These are phyloP conservation scores for Coturnix japonica DNA, from an alignment of 2,113 vertebrate species.

Conservation along the genomic window DNA sequence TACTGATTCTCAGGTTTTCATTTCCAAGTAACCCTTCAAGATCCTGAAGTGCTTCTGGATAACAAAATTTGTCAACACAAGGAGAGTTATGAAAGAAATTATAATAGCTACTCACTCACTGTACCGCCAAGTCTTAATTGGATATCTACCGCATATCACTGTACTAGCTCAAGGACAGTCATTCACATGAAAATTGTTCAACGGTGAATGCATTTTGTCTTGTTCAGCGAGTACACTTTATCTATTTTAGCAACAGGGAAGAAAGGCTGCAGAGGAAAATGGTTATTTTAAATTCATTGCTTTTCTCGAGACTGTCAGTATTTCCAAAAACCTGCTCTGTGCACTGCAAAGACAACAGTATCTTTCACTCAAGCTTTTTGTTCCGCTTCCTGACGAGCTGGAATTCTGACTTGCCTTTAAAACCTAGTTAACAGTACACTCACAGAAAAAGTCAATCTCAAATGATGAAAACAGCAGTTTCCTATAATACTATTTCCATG, in stretches of 20 bases:
- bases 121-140: constrained; percentile 16
- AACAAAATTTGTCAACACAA: constrained; percentile 45
- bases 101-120: constrained; percentile 50
- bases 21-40: constrained; percentile 40
- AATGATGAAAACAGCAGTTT: constrained; percentile 1
- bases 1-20: constrained; percentile 28
- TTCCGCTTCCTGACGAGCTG: not conserved
- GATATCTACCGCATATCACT: constrained; percentile 35
- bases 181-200: constrained; percentile 68
- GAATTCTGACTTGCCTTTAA: constrained; percentile 21
- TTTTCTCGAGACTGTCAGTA: constrained; percentile 33
- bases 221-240: constrained; percentile 42
- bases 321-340: constrained; percentile 39
- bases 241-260: constrained; percentile 40
- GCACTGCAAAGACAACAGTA: constrained; percentile 14
- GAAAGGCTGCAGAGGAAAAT: constrained; percentile 54
- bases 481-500: not conserved
- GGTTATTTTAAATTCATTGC: constrained; percentile 62
- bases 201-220: constrained; percentile 53
- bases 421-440: not conserved
- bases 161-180: constrained; percentile 70
- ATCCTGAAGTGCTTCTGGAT: constrained; percentile 35
- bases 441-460: not conserved
- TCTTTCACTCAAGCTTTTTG: constrained; percentile 35
- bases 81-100: constrained; percentile 33